Evolutionary conservation across 1,140 invertebrate species (phyloP), one percentile per base, ranked within the genome.

Genomic region (Phthorimaea operculella): DNA sequence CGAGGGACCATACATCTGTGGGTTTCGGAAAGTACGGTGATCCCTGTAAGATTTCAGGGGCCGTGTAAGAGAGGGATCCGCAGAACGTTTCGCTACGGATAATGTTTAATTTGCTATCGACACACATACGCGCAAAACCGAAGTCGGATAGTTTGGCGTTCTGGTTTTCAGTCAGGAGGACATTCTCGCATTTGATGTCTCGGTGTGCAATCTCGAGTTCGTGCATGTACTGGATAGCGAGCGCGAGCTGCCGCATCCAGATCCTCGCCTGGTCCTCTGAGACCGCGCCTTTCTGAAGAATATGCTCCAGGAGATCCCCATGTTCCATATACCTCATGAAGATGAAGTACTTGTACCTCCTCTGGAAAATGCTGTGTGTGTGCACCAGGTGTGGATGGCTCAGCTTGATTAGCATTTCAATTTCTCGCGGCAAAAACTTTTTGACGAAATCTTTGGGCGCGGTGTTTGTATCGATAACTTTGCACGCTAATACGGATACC

Each of bases 81-180:
- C 91, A 93, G 66, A 91, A 92, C 5, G 92, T 93, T 53, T 90
- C 88, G 57, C 90, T 92, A 7, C 88, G 70, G 12, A 89, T 67
- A 51, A 77, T 81, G 66, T 87, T 88, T 8, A 87, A 85, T 55
- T 78, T 81, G 48, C 66, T 71, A 67, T 90, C 89, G 1, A 85
- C 75, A 53, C 82, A 85, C 18, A 63, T 75, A 0, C 90, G 77
- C 1, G 90, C 85, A 64, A 96, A 96, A 18, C 94, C 94, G 83
- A 96, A 96, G 74, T 95, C 93, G 3, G 92, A 90, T 1, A 94
- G 74, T 77, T 94, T 94, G 0, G 92, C 84, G 62, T 92, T 93
- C 59, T 89, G 89, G 62, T 90, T 89, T 11, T 80, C 83, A 0
- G 92, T 92, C 1, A 94, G 79, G 1, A 94, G 78, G 44, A 93